phyloP scores from a whole-genome alignment of 2,888 invertebrate species.

The Galerucella pusilla region DNA sequence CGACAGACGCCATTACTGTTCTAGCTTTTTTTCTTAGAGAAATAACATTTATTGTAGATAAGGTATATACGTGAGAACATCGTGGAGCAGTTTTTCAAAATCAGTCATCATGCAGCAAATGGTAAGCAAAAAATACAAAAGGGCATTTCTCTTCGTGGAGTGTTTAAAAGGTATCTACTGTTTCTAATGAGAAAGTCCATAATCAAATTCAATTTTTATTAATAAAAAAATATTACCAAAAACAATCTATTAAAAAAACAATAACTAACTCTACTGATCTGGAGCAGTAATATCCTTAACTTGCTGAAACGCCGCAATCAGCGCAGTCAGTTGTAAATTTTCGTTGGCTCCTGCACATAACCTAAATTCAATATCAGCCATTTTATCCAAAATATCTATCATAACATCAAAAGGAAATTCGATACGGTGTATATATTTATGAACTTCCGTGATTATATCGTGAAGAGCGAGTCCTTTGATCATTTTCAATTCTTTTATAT shows the following conservation, averaged over 20 bases:
- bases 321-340: constrained; percentile 87
- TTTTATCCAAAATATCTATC: constrained; percentile 82
- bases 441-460: constrained; percentile 94
- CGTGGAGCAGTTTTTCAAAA: too few relatives aligned
- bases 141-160: too few relatives aligned
- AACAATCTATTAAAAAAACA: neutral
- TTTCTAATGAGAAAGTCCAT: too few relatives aligned
- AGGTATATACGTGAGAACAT: too few relatives aligned
- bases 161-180: too few relatives aligned
- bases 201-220: neutral
- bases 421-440: constrained; percentile 85
- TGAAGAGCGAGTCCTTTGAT: constrained; percentile 91
- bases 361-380: constrained; percentile 91
- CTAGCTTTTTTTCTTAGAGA: too few relatives aligned
- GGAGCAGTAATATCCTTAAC: constrained; percentile 71
- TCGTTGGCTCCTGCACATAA: constrained; percentile 90
- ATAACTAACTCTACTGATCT: neutral
- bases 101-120: too few relatives aligned
- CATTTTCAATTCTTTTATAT: constrained; percentile 85
- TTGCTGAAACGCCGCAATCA: constrained; percentile 88
- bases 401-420: constrained; percentile 86
- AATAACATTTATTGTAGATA: too few relatives aligned
- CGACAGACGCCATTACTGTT: too few relatives aligned
- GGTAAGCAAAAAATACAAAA: too few relatives aligned
- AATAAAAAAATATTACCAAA: neutral